These are phyloP conservation scores for Hirudinaria manillensis DNA, from an alignment of 2,888 invertebrate genomes.

Conservation along the genomic window DNA sequence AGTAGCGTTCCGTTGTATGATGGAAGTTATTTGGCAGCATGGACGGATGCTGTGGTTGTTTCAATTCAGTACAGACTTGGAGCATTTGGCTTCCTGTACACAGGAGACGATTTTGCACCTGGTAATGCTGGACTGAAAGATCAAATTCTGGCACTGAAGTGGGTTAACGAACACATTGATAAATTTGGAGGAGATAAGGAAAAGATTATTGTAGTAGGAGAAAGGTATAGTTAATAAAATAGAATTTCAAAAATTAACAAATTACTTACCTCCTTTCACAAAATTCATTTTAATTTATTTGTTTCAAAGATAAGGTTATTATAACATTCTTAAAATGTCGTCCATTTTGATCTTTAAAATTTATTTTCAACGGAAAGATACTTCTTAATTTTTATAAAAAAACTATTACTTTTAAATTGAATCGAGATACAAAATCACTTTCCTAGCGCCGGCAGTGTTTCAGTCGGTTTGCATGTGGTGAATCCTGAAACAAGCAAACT, in stretches of 20 bases:
- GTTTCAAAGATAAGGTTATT: too few relatives aligned
- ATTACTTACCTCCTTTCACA: too few relatives aligned
- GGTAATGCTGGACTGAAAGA: conserved; percentile 90
- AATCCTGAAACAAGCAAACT: conserved; percentile 41
- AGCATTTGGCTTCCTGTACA: conserved; percentile 69
- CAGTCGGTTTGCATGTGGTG: conserved; percentile 42
- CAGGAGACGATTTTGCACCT: conserved; percentile 72
- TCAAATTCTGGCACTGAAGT: conserved; percentile 83
- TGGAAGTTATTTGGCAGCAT: conserved; percentile 69
- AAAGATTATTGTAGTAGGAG: conserved; percentile 46
- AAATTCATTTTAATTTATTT: too few relatives aligned
- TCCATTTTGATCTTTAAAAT: too few relatives aligned
- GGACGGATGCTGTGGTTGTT: conserved; percentile 84
- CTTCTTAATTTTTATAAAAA: too few relatives aligned
- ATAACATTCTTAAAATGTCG: too few relatives aligned
- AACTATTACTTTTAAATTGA: too few relatives aligned
- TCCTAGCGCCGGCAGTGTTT: conserved; percentile 42
- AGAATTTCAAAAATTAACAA: too few relatives aligned
- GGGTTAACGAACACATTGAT: conserved; percentile 83
- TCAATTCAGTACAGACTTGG: conserved; percentile 72
- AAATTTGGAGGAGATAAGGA: conserved; percentile 46
- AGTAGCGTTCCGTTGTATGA: conserved; percentile 64
- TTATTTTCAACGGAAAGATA: too few relatives aligned
- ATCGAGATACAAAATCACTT: too few relatives aligned
- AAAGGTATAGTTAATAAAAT: conserved; percentile 38